A percentile compares a stretch with the other conserved stretches of the same genome.
Evolutionary conservation across 2,113 vertebrate genomes (phyloP).

Genomic region (Astatotilapia flaviijosephi): DNA sequence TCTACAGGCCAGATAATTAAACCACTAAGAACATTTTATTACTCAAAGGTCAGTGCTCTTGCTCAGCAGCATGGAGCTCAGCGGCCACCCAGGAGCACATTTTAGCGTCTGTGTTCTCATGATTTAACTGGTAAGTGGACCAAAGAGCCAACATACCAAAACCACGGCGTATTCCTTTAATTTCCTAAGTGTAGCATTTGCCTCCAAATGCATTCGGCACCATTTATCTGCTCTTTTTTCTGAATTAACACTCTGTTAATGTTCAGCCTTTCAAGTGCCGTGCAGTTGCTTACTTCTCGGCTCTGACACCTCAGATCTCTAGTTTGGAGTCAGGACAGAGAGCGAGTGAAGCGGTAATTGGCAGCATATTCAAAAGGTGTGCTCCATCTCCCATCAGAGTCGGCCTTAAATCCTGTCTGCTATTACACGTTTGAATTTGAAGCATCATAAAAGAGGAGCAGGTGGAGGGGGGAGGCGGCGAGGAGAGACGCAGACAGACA

Average conservation of each 20-base stretch:
- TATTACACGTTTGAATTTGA: constrained; percentile 4
- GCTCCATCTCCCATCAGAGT: constrained; percentile 22
- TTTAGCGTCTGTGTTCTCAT: background rate
- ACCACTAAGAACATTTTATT: constrained; percentile 25
- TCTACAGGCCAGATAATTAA: constrained; percentile 33
- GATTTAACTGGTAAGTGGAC: background rate
- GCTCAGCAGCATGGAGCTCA: background rate
- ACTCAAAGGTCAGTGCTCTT: constrained; percentile 5
- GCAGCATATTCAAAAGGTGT: constrained; percentile 40
- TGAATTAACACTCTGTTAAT: constrained; percentile 3
- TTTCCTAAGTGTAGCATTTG: background rate
- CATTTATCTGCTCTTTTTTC: background rate
- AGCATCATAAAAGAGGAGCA: constrained; percentile 3
- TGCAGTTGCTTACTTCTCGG: background rate
- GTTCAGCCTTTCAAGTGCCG: constrained; percentile 5
- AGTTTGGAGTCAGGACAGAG: constrained; percentile 39
- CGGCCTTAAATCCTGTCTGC: constrained; percentile 11
- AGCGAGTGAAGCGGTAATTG: constrained; percentile 34
- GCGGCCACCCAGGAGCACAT: constrained; percentile 13
- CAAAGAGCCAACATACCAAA: background rate
- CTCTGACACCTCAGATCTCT: constrained; percentile 22
- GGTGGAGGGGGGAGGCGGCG: background rate
- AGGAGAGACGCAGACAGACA: background rate
- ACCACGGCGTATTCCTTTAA: constrained; percentile 1
- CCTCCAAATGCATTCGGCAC: background rate